These are phyloP conservation scores for Rhamnusium bicolor DNA, from an alignment of 2,888 invertebrate species.

Conservation along the genomic window DNA sequence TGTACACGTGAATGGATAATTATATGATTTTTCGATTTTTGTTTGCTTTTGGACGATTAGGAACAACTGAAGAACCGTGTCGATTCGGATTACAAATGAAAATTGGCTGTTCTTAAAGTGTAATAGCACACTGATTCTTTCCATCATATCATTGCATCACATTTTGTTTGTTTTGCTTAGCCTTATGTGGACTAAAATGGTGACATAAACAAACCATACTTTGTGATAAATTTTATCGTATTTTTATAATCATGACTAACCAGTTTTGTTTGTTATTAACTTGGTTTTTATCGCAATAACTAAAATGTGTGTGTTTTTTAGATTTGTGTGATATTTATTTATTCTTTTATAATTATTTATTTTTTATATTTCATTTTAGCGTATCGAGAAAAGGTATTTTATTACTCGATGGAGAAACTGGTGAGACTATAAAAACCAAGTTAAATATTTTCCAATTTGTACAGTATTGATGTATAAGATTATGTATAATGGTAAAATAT, in stretches of 20 bases:
- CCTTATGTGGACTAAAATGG: constrained; percentile 10
- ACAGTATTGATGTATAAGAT: constrained; percentile 22
- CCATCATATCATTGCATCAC: constrained; percentile 37
- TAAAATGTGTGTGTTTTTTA: constrained; percentile 30
- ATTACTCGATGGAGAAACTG: constrained; percentile 58
- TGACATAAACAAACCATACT: neutral
- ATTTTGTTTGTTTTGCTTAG: constrained; percentile 32
- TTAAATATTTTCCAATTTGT: constrained; percentile 40
- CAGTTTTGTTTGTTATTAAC: constrained; percentile 41
- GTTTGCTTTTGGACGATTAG: constrained; percentile 63
- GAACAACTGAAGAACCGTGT: constrained; percentile 77
- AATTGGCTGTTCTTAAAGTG: constrained; percentile 54
- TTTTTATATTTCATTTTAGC: constrained; percentile 56
- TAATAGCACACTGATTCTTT: constrained; percentile 68
- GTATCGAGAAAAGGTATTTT: constrained; percentile 55
- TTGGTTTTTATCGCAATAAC: constrained; percentile 52
- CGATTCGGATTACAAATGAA: constrained; percentile 77
- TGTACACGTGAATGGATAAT: constrained; percentile 18
- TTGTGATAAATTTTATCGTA: constrained; percentile 32
- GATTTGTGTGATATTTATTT: constrained; percentile 23
- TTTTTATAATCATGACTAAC: constrained; percentile 28
- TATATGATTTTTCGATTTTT: constrained; percentile 34
- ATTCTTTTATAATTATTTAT: constrained; percentile 30
- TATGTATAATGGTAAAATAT: neutral
- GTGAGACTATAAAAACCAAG: constrained; percentile 56